Base-by-base conservation (phyloP, 2,888 invertebrate genomes). In the Tenthredo scrophulariae region DNA sequence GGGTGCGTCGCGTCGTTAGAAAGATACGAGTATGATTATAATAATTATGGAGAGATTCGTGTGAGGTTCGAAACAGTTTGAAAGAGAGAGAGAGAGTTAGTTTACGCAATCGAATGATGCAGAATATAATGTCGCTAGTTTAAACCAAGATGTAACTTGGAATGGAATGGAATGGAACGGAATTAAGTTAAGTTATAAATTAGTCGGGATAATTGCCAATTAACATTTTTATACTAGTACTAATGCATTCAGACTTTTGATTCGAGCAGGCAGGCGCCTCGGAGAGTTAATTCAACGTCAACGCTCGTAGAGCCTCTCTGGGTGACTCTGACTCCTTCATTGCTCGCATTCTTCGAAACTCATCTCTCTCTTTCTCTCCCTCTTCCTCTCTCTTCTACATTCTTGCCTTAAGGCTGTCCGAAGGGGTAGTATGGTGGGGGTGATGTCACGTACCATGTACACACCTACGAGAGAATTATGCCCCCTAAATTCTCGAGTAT, bases 121-220 rank as follows among this genome's bases (percentile, higher is more conserved):
- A 4, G 18, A 50, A 50, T 50, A 50, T 50, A 50, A 50, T 50
- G 46, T 46, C 15, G 46, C 15, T 0, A 29, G 67, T 58, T 77
- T 65, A 84, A 40, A 84, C 85, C 77, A 83, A 87, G 82, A 86
- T 84, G 79, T 54, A 84, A 46, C 29, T 79, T 58, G 62, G 54
- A 58, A 26, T 22, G 40, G 40, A 43, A 43, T 33, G 58, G 58
- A 58, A 58, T n/a, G n/a, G n/a, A n/a, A n/a, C n/a, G n/a, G n/a
- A n/a, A n/a, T n/a, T n/a, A n/a, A n/a, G n/a, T 62, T 62, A 26
- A 62, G 7, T 79, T 29, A 18, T 79, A 54, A 79, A 79, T 79
- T 29, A 79, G 43, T 18, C 50, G 37, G n/a, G 67, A 85, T 54
- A 54, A 54, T 62, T 62, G 58, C 15, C 65, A 84, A 46, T 85